These are phyloP conservation scores for Ernsta delagoae DNA, from an alignment of 2,888 invertebrate species.

Conservation along the genomic window DNA sequence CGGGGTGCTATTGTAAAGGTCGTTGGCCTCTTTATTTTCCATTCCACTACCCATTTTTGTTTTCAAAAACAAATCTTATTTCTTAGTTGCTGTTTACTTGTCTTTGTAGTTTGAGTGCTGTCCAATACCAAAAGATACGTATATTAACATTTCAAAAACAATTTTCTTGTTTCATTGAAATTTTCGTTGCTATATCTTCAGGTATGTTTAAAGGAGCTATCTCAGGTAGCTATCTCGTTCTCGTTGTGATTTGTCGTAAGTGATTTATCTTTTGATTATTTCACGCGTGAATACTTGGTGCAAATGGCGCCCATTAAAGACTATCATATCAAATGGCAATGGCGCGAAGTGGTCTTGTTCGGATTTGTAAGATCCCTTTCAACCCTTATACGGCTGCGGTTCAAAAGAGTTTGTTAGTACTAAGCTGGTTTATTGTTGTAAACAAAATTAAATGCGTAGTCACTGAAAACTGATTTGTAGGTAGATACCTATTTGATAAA, in stretches of 20 bases:
- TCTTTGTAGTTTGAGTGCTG: too few relatives aligned
- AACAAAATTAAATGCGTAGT: slow-evolving; percentile 38
- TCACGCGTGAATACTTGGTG: slow-evolving; percentile 53
- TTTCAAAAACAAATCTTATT: slow-evolving; percentile 6
- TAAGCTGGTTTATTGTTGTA: slow-evolving; percentile 16
- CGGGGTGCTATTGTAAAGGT: slow-evolving; percentile 11
- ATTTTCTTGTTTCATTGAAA: background rate
- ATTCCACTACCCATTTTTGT: slow-evolving; percentile 1
- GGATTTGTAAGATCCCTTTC: slow-evolving; percentile 55
- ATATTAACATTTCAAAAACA: background rate
- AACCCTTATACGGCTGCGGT: slow-evolving; percentile 51
- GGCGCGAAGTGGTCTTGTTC: slow-evolving; percentile 56
- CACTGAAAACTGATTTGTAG: slow-evolving; percentile 40
- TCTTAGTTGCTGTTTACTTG: background rate
- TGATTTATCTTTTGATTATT: slow-evolving; percentile 64
- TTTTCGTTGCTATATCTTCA: background rate
- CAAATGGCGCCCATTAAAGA: slow-evolving; percentile 55
- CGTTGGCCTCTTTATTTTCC: slow-evolving; percentile 12
- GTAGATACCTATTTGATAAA: too few relatives aligned
- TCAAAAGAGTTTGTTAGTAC: slow-evolving; percentile 46
- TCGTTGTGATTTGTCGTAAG: too few relatives aligned
- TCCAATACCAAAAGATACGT: too few relatives aligned
- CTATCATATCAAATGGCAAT: slow-evolving; percentile 58
- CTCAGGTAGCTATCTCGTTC: too few relatives aligned
- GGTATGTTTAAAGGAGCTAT: too few relatives aligned